Conservation (phyloP, 2,888 invertebrate species). For the Gastrophysa polygoni region DNA sequence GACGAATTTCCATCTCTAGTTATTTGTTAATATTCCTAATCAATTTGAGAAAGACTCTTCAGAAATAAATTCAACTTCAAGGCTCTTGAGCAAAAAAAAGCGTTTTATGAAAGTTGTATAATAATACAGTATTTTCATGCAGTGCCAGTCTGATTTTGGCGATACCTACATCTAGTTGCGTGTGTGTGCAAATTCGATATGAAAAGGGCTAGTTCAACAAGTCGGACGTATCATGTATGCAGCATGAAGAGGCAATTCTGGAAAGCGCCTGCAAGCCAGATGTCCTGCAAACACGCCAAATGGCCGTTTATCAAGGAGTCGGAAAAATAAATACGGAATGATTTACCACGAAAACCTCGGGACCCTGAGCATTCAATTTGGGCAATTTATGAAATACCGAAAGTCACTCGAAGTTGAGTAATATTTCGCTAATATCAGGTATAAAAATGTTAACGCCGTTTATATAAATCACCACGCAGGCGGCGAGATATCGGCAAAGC, state of each 20-base stretch:
- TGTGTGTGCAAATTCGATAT: too few relatives aligned
- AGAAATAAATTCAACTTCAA: too few relatives aligned
- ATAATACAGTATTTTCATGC: too few relatives aligned
- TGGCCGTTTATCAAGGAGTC: constrained; percentile 6
- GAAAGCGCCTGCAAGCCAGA: neutral
- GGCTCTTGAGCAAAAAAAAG: too few relatives aligned
- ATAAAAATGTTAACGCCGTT: constrained; percentile 15
- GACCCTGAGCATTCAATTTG: constrained; percentile 14
- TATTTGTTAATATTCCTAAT: too few relatives aligned
- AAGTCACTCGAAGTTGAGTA: constrained; percentile 18
- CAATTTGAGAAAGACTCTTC: too few relatives aligned
- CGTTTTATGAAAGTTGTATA: too few relatives aligned
- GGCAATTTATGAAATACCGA: constrained; percentile 20
- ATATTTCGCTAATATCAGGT: constrained; percentile 20
- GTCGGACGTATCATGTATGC: too few relatives aligned
- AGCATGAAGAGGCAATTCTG: neutral
- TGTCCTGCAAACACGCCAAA: neutral
- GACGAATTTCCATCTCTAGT: too few relatives aligned
- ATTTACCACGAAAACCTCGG: constrained; percentile 17
- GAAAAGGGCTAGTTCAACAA: too few relatives aligned
- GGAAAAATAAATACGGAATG: constrained; percentile 5
- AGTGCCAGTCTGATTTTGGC: too few relatives aligned
- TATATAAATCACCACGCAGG: constrained; percentile 4
- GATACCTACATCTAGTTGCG: too few relatives aligned
- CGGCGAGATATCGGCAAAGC: constrained; percentile 10